Evolutionary conservation across 2,113 vertebrate species (phyloP), one percentile per base, ranked within the genome.

Genomic region (Menidia beryllina): DNA sequence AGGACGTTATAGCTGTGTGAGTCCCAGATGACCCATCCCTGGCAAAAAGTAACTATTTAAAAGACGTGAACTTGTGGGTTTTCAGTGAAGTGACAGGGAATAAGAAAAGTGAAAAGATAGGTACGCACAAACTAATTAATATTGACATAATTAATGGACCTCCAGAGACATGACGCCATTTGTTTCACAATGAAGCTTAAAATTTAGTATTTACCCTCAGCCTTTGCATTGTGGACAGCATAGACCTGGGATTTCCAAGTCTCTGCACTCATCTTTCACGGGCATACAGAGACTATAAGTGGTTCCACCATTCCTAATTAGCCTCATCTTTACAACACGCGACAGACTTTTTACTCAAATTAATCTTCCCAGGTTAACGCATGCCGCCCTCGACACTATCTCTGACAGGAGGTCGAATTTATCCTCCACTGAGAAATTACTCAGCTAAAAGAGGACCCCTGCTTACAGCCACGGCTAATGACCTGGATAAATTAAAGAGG

Each of bases 401-500:
- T 87, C 78, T 62, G 66, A 70, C 67, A 26, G 69, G 66, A 74
- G 79, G 78, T 82, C 57, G 73, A n/a, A 83, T 89, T 85, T 76
- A 86, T 87, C 76, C 59, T 80, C 77, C 34, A 56, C 52, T 47
- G 73, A 75, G 69, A 87, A 91, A 89, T 88, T 67, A 87, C 81
- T 88, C 73, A 30, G 81, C 83, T 87, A 90, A 90, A 90, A 84
- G 77, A 82, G 79, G 59, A 78, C 73, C 85, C 58, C 51, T 75
- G 27, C 30, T 15, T 64, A 76, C 79, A 68, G 53, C 69, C 67
- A 52, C 60, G 19, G 78, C 78, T 86, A 91, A 91, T 73, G 71
- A 90, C 75, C 88, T 86, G 82, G 74, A 83, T 91, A 87, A 88
- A 93, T 93, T 92, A 90, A 87, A 72, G 69, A 77, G 64, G 71